Percentiles rank a stretch among this genome's conserved stretches.
These are phyloP conservation scores for Drosophila pandora DNA, from an alignment of 1,140 invertebrate genomes.

Conservation along the genomic window DNA sequence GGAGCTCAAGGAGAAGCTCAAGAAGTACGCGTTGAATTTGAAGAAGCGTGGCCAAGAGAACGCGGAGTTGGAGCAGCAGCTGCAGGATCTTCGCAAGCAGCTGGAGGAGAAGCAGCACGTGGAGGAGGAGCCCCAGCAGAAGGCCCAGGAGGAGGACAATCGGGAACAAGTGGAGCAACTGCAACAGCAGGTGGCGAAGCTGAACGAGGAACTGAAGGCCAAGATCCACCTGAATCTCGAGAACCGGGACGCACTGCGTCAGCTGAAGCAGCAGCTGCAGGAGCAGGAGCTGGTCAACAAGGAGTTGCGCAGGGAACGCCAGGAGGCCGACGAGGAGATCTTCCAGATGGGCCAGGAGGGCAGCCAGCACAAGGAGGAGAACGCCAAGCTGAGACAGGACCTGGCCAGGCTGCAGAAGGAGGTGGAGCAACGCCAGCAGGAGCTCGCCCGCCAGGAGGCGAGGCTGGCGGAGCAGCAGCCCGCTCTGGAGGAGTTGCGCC, in stretches of 20 bases:
- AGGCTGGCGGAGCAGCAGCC: slow-evolving; percentile 13
- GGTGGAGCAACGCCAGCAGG: slow-evolving; percentile 3
- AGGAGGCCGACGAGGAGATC: slow-evolving; percentile 24
- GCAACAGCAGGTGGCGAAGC: slow-evolving; percentile 22
- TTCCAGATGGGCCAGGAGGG: slow-evolving; percentile 37
- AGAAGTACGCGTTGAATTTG: slow-evolving; percentile 89
- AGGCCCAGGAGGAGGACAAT: not conserved
- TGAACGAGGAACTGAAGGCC: slow-evolving; percentile 31
- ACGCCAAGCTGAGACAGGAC: slow-evolving; percentile 31
- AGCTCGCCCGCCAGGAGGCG: slow-evolving; percentile 3
- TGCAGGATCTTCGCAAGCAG: slow-evolving; percentile 8
- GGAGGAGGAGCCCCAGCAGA: not conserved
- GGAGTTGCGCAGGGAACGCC: slow-evolving; percentile 43
- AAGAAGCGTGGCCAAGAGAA: slow-evolving; percentile 89
- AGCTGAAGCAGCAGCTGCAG: slow-evolving; percentile 31
- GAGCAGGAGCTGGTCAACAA: slow-evolving; percentile 55
- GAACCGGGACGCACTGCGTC: slow-evolving; percentile 7
- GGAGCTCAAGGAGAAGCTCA: slow-evolving; percentile 88
- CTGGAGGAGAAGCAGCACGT: not conserved
- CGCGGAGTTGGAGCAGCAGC: slow-evolving; percentile 86
- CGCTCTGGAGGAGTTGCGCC: slow-evolving; percentile 49
- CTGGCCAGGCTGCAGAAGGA: slow-evolving; percentile 33
- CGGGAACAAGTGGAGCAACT: slow-evolving; percentile 20
- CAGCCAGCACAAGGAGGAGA: slow-evolving; percentile 19
- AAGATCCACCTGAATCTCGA: slow-evolving; percentile 30